A percentile compares a stretch with the other conserved stretches of the same genome.
These are phyloP conservation scores for Tetropium fuscum DNA, from an alignment of 2,888 invertebrate species.

Conservation along the genomic window DNA sequence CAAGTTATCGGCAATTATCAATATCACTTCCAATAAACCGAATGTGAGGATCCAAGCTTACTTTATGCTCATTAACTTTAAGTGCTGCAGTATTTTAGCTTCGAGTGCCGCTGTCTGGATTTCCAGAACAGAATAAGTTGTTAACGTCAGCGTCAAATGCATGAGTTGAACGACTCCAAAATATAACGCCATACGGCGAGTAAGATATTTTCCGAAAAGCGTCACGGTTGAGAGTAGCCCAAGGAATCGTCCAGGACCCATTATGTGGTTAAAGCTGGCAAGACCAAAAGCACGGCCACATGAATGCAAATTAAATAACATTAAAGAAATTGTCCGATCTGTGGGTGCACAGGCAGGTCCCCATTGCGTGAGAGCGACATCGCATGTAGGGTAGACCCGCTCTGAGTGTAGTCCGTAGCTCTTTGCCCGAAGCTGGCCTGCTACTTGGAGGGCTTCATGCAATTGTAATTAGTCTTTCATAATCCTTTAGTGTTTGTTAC, in stretches of 20 bases:
- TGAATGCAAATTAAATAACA: conserved; percentile 48
- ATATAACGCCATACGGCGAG: conserved; percentile 1
- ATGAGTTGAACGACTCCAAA: too few relatives aligned
- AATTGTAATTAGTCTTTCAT: conserved; percentile 54
- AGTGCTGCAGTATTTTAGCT: too few relatives aligned
- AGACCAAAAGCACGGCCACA: conserved; percentile 45
- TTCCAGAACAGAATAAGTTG: too few relatives aligned
- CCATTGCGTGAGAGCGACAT: conserved; percentile 46
- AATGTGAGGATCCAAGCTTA: too few relatives aligned
- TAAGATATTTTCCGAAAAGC: conserved; percentile 12
- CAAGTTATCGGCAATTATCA: too few relatives aligned
- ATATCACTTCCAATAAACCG: too few relatives aligned
- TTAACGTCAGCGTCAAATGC: too few relatives aligned
- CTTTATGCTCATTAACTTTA: too few relatives aligned
- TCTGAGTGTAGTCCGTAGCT: conserved; percentile 26
- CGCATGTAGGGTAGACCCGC: conserved; percentile 42
- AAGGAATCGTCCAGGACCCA: conserved; percentile 36
- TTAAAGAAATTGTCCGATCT: conserved; percentile 54
- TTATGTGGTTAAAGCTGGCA: conserved; percentile 35
- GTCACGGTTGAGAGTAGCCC: conserved; percentile 38
- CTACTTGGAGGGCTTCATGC: conserved; percentile 61
- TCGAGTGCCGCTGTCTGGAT: too few relatives aligned
- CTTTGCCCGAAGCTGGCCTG: conserved; percentile 52
- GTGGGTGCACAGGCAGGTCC: conserved; percentile 48
- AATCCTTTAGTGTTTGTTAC: conserved; percentile 50